Evolutionary conservation across 2,113 vertebrate genomes (phyloP).

Genomic region (Poeciliopsis prolifica): DNA sequence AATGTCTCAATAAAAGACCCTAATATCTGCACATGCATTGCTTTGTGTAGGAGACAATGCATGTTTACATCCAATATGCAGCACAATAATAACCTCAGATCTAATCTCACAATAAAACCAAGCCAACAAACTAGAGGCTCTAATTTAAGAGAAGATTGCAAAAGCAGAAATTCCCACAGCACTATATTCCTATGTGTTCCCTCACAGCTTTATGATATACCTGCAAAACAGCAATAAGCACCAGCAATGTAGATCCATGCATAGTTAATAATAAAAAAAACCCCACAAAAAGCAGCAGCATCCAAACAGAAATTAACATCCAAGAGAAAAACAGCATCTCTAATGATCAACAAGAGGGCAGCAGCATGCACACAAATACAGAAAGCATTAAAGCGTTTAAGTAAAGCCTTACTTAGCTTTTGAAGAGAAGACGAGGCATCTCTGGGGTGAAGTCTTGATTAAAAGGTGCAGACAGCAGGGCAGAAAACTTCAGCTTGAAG

Average conservation of each 20-base stretch:
- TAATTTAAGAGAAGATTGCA: not conserved
- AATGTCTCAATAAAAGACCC: constrained; percentile 1
- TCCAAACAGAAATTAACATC: constrained; percentile 17
- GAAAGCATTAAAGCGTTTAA: not conserved
- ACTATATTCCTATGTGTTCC: constrained; percentile 1
- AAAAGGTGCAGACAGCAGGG: not conserved
- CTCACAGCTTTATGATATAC: constrained; percentile 21
- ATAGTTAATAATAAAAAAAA: constrained; percentile 35
- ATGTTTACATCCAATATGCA: constrained; percentile 1
- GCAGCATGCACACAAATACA: not conserved
- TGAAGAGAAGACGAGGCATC: not conserved
- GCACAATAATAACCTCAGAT: not conserved
- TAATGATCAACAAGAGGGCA: not conserved
- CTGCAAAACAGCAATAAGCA: constrained; percentile 35
- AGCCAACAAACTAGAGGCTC: not conserved
- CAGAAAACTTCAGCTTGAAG: no score
- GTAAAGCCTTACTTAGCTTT: not conserved
- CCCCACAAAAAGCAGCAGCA: constrained; percentile 22
- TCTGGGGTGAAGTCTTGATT: not conserved
- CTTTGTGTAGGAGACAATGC: not conserved
- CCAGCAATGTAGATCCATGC: constrained; percentile 3
- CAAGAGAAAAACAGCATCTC: constrained; percentile 8
- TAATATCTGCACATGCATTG: not conserved
- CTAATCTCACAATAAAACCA: constrained; percentile 2
- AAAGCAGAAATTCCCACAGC: constrained; percentile 3